Percentiles rank a stretch among this genome's conserved stretches.
Evolutionary conservation across 1,140 invertebrate species (phyloP).

Genomic region (Colletes gigas): DNA sequence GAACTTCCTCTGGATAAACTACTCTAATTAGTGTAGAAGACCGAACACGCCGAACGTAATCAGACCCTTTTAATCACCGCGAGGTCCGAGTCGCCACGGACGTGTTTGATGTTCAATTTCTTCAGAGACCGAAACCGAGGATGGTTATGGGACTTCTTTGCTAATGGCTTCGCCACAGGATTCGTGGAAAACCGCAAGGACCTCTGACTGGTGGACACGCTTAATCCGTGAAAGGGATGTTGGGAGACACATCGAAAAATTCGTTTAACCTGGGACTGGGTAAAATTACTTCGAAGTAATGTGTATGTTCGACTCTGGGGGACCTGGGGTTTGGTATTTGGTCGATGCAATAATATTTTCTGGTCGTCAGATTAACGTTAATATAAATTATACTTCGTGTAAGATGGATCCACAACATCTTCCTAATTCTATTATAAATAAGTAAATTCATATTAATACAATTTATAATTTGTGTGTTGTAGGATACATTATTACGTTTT

Average conservation of each 20-base stretch:
- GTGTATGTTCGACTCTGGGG: neutral
- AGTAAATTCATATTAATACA: too few relatives aligned
- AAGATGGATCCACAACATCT: too few relatives aligned
- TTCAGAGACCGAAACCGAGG: neutral
- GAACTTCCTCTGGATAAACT: neutral
- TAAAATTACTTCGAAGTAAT: conserved; percentile 8
- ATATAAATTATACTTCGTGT: too few relatives aligned
- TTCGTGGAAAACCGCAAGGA: conserved; percentile 3
- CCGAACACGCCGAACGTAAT: neutral
- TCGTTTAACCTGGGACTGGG: neutral
- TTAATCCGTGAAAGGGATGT: conserved; percentile 23
- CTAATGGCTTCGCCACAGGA: neutral
- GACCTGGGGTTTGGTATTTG: too few relatives aligned
- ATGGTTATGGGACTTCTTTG: neutral
- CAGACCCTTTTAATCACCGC: conserved; percentile 1
- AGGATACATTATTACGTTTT: too few relatives aligned
- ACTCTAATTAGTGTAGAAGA: conserved; percentile 10
- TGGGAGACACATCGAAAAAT: conserved; percentile 14
- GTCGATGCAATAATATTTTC: too few relatives aligned
- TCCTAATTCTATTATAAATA: too few relatives aligned
- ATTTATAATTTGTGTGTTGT: too few relatives aligned
- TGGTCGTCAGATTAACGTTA: too few relatives aligned
- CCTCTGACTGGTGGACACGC: neutral
- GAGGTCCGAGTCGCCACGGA: neutral
- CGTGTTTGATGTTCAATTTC: neutral